A percentile compares a stretch with the other conserved stretches of the same genome.
These are phyloP conservation scores for Gambusia yucatana DNA, from an alignment of 2,797 vertebrate species.

Conservation along the genomic window DNA sequence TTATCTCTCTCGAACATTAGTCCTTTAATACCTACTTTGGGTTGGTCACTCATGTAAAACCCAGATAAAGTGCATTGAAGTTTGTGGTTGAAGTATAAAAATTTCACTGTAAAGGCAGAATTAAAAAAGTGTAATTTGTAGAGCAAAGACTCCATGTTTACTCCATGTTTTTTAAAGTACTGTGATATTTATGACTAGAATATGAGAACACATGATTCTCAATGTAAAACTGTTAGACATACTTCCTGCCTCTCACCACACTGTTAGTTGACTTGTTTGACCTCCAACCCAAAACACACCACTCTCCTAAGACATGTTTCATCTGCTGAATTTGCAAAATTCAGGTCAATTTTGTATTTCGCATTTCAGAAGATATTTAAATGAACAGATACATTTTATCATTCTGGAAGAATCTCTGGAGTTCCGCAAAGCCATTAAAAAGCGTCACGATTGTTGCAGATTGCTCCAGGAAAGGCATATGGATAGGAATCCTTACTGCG, in stretches of 20 bases:
- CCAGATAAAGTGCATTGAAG: background rate
- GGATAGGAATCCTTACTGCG: slow-evolving; percentile 52
- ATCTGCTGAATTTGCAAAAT: slow-evolving; percentile 13
- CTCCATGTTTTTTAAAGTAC: background rate
- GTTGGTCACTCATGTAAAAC: background rate
- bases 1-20: too few species aligned
- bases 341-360: slow-evolving; percentile 6
- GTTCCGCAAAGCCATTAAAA: slow-evolving; percentile 41
- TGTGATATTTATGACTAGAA: slow-evolving; percentile 14
- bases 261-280: slow-evolving; percentile 62
- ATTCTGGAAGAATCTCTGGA: slow-evolving; percentile 36
- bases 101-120: background rate
- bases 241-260: slow-evolving; percentile 59
- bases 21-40: too few species aligned
- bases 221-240: slow-evolving; percentile 52
- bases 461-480: slow-evolving; percentile 54
- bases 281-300: slow-evolving; percentile 33
- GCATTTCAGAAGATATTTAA: slow-evolving; percentile 16
- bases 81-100: background rate
- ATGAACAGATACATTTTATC: slow-evolving; percentile 11
- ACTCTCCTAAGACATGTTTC: slow-evolving; percentile 8
- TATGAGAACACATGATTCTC: slow-evolving; percentile 25
- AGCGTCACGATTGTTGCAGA: slow-evolving; percentile 27
- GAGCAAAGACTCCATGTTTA: background rate
- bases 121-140: background rate